phyloP scores from a whole-genome alignment of 2,113 vertebrate genomes.

The Athene cunicularia region DNA sequence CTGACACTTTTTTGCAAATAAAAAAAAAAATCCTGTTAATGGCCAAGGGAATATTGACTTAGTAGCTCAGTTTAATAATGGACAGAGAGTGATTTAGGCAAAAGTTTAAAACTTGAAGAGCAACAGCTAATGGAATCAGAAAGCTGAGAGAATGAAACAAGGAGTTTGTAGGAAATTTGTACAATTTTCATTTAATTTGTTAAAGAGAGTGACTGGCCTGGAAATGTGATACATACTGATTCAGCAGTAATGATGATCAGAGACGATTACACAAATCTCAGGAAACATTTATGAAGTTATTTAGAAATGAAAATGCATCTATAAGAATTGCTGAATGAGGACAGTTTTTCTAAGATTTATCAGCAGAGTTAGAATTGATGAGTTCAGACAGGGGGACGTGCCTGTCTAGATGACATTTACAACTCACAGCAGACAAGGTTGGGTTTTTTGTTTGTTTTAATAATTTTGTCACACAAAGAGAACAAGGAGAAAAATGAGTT shows the following conservation, averaged over 20 bases:
- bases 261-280: neutral
- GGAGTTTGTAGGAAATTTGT: neutral
- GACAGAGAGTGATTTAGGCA: neutral
- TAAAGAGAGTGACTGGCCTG: neutral
- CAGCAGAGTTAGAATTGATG: neutral
- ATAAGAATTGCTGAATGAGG: neutral
- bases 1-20: neutral
- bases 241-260: neutral
- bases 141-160: neutral
- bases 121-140: neutral
- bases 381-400: neutral
- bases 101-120: neutral
- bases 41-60: neutral
- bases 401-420: neutral
- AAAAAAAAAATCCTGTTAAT: neutral
- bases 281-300: neutral
- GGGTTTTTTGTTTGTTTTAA: neutral
- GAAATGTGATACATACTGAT: neutral
- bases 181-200: neutral
- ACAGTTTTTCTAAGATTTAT: neutral
- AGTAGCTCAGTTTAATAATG: neutral
- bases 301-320: neutral
- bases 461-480: neutral
- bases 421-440: neutral
- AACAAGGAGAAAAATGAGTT: neutral